Evolutionary conservation across 2,797 vertebrate species (phyloP).

Genomic region (Scarus forsteni): DNA sequence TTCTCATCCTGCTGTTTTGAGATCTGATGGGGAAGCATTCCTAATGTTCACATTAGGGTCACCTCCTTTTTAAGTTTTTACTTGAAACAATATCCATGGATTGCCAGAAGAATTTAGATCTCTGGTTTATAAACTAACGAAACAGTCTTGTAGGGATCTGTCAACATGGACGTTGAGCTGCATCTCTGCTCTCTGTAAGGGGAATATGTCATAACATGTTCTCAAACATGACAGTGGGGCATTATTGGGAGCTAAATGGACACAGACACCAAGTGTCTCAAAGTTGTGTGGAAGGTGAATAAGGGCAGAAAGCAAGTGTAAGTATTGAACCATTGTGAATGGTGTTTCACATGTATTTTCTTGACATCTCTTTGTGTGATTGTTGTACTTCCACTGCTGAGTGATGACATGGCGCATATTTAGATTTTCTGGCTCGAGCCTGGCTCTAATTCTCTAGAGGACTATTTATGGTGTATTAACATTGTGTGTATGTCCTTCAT

Average conservation of each 20-base stretch:
- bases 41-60: too few relatives aligned
- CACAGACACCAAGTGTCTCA: slow-evolving; percentile 17
- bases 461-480: not conserved
- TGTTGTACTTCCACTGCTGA: not conserved
- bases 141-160: too few relatives aligned
- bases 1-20: too few relatives aligned
- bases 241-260: slow-evolving; percentile 3
- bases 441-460: not conserved
- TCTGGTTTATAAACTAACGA: too few relatives aligned
- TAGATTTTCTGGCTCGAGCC: not conserved
- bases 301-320: slow-evolving; percentile 42
- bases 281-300: slow-evolving; percentile 35
- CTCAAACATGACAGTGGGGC: not conserved
- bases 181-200: not conserved
- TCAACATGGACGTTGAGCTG: not conserved
- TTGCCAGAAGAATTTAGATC: too few relatives aligned
- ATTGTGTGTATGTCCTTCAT: not conserved
- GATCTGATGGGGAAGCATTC: too few relatives aligned
- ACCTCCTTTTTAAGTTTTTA: too few relatives aligned
- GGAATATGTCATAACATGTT: not conserved
- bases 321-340: slow-evolving; percentile 33
- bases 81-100: too few relatives aligned
- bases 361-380: not conserved
- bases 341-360: too few relatives aligned
- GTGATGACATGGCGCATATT: not conserved